phyloP scores from a whole-genome alignment of 1,140 invertebrate genomes.

The Carposina sasakii region DNA sequence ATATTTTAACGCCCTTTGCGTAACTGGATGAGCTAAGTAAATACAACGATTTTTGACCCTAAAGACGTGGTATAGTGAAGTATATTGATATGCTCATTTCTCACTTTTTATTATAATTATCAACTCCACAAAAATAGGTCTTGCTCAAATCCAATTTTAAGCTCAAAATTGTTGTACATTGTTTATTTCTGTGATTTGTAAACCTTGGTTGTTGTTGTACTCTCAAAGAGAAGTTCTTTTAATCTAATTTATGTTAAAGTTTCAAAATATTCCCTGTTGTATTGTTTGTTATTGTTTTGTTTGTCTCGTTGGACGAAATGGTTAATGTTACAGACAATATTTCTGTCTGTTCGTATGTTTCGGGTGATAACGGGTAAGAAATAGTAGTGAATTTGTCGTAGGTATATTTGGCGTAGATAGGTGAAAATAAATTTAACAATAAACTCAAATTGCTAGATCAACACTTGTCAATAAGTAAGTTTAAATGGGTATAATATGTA shows the following conservation, averaged over 20 bases:
- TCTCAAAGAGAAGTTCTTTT: conserved; percentile 37
- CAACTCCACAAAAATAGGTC: too few relatives aligned
- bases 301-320: conserved; percentile 24
- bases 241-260: neutral
- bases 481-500: conserved; percentile 39
- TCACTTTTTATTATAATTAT: too few relatives aligned
- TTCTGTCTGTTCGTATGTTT: conserved; percentile 33
- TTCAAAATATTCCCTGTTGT: conserved; percentile 17
- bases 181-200: conserved; percentile 44
- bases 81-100: conserved; percentile 24
- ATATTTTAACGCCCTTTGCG: too few relatives aligned
- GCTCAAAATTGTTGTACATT: too few relatives aligned
- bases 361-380: conserved; percentile 61
- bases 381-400: conserved; percentile 43
- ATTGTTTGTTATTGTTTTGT: conserved; percentile 34
- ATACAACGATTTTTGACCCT: conserved; percentile 61
- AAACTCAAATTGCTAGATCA: conserved; percentile 52
- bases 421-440: conserved; percentile 59
- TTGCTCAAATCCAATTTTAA: conserved; percentile 9
- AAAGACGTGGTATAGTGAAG: conserved; percentile 30
- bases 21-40: conserved; percentile 57
- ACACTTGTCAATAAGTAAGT: conserved; percentile 50
- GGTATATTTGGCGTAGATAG: conserved; percentile 61
- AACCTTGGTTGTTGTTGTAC: conserved; percentile 44
- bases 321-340: conserved; percentile 20